phyloP scores from a whole-genome alignment of 1,140 invertebrate genomes.

The Hormaphis cornu region DNA sequence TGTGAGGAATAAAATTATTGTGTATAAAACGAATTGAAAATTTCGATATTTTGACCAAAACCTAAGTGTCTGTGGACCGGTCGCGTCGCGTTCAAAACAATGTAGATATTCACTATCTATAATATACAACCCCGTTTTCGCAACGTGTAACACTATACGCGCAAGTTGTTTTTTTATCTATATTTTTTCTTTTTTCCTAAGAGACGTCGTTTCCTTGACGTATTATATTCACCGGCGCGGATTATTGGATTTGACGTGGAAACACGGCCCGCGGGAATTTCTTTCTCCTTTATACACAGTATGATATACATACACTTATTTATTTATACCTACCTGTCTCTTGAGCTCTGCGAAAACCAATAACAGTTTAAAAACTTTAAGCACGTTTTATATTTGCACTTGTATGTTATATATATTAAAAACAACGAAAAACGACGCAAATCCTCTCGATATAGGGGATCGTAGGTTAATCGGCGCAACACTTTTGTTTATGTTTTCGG shows the following conservation, averaged over 20 bases:
- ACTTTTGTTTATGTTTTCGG: background rate
- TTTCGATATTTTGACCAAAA: no score
- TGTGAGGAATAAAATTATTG: no score
- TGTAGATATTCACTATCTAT: no score
- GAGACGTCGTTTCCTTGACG: background rate
- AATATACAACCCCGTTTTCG: no score
- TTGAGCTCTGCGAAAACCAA: background rate
- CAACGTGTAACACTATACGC: background rate
- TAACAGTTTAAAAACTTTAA: constrained; percentile 20
- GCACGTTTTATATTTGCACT: constrained; percentile 10
- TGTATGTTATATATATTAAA: no score
- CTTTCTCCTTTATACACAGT: no score
- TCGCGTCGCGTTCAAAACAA: no score
- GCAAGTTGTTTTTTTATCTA: background rate
- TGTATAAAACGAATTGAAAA: no score
- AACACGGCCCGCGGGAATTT: constrained; percentile 11
- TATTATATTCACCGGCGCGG: background rate
- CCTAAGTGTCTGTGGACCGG: no score
- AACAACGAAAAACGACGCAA: background rate
- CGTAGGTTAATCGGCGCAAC: no score
- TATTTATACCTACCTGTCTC: no score
- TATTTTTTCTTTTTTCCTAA: background rate
- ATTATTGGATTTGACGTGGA: constrained; percentile 29
- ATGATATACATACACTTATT: no score
- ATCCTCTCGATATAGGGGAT: background rate